phyloP scores from a whole-genome alignment of 2,888 invertebrate species.

The Ornithoptera alexandrae region DNA sequence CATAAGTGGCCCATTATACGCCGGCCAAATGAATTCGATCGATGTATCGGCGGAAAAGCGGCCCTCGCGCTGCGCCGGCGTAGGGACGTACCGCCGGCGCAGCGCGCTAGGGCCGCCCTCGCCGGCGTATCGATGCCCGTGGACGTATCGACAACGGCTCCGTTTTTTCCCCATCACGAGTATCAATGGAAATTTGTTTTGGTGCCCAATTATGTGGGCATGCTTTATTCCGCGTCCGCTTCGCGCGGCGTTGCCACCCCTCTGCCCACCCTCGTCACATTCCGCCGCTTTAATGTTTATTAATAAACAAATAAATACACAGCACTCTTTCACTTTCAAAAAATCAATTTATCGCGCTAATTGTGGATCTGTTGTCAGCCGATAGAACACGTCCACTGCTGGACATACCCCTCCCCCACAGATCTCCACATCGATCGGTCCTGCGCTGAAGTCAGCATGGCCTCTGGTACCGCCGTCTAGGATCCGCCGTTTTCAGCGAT shows the following conservation, averaged over 20 bases:
- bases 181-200: slow-evolving; percentile 78
- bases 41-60: slow-evolving; percentile 30
- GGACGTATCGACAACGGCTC: slow-evolving; percentile 73
- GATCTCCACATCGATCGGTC: no score
- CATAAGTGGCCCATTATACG: slow-evolving; percentile 77
- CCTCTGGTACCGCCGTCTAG: no score
- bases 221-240: slow-evolving; percentile 63
- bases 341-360: no score
- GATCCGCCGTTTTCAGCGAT: no score
- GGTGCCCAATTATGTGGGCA: slow-evolving; percentile 69
- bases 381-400: no score
- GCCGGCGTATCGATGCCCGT: slow-evolving; percentile 53
- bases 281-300: no score
- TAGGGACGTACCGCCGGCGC: slow-evolving; percentile 44
- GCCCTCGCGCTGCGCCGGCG: not conserved
- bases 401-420: no score
- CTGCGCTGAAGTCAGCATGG: no score
- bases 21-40: slow-evolving; percentile 43
- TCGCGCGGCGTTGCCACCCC: slow-evolving; percentile 29
- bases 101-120: slow-evolving; percentile 25
- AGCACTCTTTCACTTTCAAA: no score
- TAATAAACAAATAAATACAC: no score
- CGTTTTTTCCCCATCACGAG: slow-evolving; percentile 78
- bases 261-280: no score
- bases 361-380: no score